Conservation (phyloP, 2,113 vertebrate genomes). For the Sinocyclocheilus anophthalmus region DNA sequence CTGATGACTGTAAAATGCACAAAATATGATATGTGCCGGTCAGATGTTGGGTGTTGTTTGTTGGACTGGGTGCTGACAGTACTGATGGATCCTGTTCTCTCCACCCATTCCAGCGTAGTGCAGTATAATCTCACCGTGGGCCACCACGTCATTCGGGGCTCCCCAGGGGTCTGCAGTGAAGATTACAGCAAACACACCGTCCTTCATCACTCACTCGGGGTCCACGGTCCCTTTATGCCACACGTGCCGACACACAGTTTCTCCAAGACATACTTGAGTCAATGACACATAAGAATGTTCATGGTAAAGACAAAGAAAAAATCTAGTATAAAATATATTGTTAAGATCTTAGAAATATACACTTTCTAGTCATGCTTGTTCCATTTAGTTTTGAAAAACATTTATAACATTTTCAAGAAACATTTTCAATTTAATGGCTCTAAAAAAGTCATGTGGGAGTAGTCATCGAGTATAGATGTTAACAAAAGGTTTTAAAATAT, state of each 20-base stretch:
- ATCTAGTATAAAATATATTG: not conserved
- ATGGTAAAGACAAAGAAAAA: not conserved
- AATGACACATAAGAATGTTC: not conserved
- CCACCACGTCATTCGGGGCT: constrained; percentile 4
- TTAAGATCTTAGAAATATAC: not conserved
- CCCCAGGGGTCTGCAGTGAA: constrained; percentile 15
- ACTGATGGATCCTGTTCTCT: constrained; percentile 51
- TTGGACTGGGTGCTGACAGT: constrained; percentile 41
- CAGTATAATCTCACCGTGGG: constrained; percentile 26
- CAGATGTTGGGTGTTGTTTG: constrained; percentile 3
- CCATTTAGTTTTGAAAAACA: not conserved
- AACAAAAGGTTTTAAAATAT: no score
- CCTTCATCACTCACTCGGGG: constrained; percentile 32
- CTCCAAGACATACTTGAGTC: not conserved
- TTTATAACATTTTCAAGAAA: no score
- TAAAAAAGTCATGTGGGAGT: no score
- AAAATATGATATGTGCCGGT: not conserved
- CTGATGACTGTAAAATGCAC: constrained; percentile 29
- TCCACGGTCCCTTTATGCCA: not conserved
- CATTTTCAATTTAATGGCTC: not conserved
- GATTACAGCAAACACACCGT: constrained; percentile 35
- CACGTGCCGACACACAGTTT: not conserved
- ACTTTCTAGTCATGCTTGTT: not conserved
- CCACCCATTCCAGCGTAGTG: constrained; percentile 3
- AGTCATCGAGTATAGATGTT: no score